Evolutionary conservation across 30 jellyfish, hydroid and myxozoan species (phyloP), one percentile per base, ranked within the genome.

Genomic region (Aurelia sp.): DNA sequence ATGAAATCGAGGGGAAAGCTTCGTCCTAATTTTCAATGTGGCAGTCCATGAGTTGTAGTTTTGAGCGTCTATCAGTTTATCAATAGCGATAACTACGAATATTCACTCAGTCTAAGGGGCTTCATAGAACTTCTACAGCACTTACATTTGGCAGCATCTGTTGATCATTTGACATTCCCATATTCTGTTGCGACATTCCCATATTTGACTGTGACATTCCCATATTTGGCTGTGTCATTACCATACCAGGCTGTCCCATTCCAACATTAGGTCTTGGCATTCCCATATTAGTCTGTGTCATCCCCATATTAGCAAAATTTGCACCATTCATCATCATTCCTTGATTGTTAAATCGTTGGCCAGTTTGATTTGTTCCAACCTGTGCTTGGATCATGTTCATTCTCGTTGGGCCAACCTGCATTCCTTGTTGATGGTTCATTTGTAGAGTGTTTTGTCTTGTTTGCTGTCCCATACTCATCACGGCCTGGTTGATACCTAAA

Each of bases 301-400:
- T 59, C 16, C 69, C 69, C 24, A 59, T 18, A 59, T 8, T 44
- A 44, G 55, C 55, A 44, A 44, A 44, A 8, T 9, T 9, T 44
- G 55, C 55, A 5, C 55, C 55, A 44, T 44, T 44, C 55, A 44
- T 44, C 55, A 44, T 9, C 55, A 44, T 44, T 44, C 55, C 55
- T 5, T 44, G 55, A 8, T 8, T 9, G 55, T 9, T 44, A 44
- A 44, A 44, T 44, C 55, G 55, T 44, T 44, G 55, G 16, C 69
- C 69, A 59, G 33, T 59, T 59, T 59, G 69, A 59, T 59, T 59
- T 21, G 33, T 13, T 59, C 24, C 69, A n/a, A 59, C 16, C 16
- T 59, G 69, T 12, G 88, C 13, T 57, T 77, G 88, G 61, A 31
- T 48, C 88, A 77, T 58, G 40, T 77, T 68, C 88, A 77, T 77